phyloP scores from a whole-genome alignment of 2,113 vertebrate species.

The Erpornis zantholeuca region DNA sequence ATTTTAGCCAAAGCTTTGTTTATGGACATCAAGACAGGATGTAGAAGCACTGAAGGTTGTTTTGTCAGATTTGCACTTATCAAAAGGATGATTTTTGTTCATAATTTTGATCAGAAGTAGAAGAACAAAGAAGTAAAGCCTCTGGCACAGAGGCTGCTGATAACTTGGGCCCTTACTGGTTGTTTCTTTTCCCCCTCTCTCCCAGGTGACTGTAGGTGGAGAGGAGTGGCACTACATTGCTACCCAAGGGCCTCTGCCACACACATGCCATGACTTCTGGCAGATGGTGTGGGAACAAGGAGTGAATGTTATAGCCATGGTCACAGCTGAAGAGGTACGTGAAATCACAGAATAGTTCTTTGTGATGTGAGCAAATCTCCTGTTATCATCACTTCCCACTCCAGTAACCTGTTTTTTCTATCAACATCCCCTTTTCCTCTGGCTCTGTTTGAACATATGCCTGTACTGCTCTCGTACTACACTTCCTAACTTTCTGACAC shows the following conservation, averaged over 20 bases:
- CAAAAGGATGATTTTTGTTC: not conserved
- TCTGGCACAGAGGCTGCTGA: not conserved
- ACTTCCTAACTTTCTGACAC: not conserved
- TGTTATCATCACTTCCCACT: not conserved
- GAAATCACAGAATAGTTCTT: not conserved
- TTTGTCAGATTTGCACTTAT: not conserved
- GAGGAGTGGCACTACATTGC: slow-evolving; percentile 95
- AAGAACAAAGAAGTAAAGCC: not conserved
- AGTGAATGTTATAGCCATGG: slow-evolving; percentile 94
- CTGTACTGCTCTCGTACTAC: not conserved
- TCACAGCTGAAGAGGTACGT: slow-evolving; percentile 92
- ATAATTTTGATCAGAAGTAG: not conserved
- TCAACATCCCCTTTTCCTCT: not conserved
- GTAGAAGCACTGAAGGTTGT: not conserved
- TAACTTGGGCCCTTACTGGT: not conserved
- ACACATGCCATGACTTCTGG: slow-evolving; percentile 95
- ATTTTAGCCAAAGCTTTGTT: not conserved
- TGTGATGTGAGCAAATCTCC: not conserved
- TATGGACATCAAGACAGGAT: not conserved
- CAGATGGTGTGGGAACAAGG: slow-evolving; percentile 98
- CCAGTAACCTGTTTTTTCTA: not conserved
- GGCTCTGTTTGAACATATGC: not conserved
- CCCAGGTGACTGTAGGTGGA: slow-evolving; percentile 86
- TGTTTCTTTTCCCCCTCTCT: not conserved
- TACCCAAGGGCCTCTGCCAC: slow-evolving; percentile 90